These are phyloP conservation scores for Anser cygnoides DNA, from an alignment of 2,113 vertebrate species.

Conservation along the genomic window DNA sequence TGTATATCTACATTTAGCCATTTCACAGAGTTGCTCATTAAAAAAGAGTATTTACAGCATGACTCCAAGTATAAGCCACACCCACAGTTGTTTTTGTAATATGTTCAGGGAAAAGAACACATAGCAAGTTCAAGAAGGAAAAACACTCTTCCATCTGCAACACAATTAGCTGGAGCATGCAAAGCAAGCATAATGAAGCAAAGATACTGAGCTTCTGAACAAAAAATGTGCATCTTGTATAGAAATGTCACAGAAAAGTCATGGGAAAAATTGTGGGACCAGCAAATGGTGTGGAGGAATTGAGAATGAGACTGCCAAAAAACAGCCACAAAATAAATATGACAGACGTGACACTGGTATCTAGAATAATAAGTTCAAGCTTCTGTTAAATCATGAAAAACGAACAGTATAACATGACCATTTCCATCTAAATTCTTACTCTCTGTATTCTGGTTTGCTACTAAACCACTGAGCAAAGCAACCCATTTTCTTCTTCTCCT, in stretches of 20 bases:
- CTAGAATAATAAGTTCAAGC: neutral
- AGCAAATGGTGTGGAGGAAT: neutral
- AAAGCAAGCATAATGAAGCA: neutral
- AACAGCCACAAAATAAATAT: neutral
- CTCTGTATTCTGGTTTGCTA: neutral
- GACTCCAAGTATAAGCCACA: neutral
- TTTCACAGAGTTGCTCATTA: neutral
- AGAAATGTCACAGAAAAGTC: neutral
- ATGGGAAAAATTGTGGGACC: neutral
- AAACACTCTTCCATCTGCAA: neutral
- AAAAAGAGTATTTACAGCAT: neutral
- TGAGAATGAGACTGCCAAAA: neutral
- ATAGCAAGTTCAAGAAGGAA: neutral
- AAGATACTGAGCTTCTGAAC: neutral
- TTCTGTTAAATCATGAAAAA: neutral
- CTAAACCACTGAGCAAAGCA: neutral
- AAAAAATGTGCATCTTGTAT: neutral
- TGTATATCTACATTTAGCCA: neutral
- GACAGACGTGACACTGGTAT: neutral
- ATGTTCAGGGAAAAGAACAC: neutral
- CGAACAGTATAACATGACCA: neutral
- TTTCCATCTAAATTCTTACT: neutral
- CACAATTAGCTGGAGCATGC: neutral
- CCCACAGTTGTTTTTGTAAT: neutral
- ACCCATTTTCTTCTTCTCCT: neutral